These are phyloP conservation scores for Cydia fagiglandana DNA, from an alignment of 1,140 invertebrate genomes.

Conservation along the genomic window DNA sequence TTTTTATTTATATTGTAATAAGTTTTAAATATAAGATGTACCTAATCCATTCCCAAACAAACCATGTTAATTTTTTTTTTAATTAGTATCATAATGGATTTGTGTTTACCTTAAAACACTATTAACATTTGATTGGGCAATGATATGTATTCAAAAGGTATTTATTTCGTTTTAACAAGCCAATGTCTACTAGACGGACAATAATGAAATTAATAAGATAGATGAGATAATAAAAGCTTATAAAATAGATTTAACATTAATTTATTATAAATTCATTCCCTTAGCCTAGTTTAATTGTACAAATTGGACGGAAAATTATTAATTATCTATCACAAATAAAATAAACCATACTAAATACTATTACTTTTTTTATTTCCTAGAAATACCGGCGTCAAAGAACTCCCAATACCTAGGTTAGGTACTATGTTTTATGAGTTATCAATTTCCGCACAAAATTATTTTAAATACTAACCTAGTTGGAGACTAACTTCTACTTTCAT, in stretches of 20 bases:
- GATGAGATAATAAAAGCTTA: constrained; percentile 12
- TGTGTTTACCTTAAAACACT: too few species aligned
- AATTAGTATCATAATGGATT: too few species aligned
- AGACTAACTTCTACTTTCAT: too few species aligned
- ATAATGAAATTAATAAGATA: constrained; percentile 3
- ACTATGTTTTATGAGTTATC: too few species aligned
- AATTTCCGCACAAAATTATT: neutral
- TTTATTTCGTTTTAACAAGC: neutral
- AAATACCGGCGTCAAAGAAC: neutral
- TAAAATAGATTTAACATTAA: constrained; percentile 12
- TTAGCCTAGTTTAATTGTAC: neutral
- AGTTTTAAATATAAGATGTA: too few species aligned
- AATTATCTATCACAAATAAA: constrained; percentile 13
- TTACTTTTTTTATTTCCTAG: neutral
- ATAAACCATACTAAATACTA: neutral
- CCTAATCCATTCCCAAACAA: too few species aligned
- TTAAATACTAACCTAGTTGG: neutral
- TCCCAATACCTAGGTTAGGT: too few species aligned
- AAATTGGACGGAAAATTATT: constrained; percentile 17
- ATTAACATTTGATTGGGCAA: too few species aligned
- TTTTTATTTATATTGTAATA: too few species aligned
- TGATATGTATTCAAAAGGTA: neutral
- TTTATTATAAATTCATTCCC: neutral
- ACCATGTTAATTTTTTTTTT: too few species aligned
- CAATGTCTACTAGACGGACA: neutral